Evolutionary conservation across 37 sponge, comb jelly and placozoan species (phyloP), one percentile per base, ranked within the genome.

Genomic region (Cladorhizidae sp.): DNA sequence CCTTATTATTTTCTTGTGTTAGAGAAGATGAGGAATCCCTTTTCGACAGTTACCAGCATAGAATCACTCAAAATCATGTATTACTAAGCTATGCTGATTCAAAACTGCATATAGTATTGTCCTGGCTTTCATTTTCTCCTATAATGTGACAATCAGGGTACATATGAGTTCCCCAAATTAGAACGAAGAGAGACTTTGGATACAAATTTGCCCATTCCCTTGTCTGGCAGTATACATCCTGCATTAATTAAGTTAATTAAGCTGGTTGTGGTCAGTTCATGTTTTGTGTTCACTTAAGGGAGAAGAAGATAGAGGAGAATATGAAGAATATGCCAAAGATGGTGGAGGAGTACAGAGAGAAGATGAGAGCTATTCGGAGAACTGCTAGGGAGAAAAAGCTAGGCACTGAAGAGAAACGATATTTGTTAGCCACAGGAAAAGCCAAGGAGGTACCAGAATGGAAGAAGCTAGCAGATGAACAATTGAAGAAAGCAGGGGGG

Each of bases 271-370:
- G n/a, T n/a, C 17, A 28, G 61, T 26, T 28, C 15, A 59, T 12
- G 17, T 26, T 64, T 38, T 76, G 59, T 23, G 21, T 80, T 15
- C 70, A 0, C 43, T 45, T 45, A 12, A 93, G 91, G 73, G 32
- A 87, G 43, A 67, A 64, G 14, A 35, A 26, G 55, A 95, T 95
- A 54, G 94, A 78, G 75, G 94, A 95, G 65, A 95, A 95, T 42
- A 91, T 95, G 94, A 51, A 73, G 37, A 79, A 82, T 38, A 95
- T 95, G 95, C 95, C 93, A 0, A 50, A 85, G 72, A 95, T 95
- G 90, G 64, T 95, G 40, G 94, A 76, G n/a, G 95, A 95, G 23
- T 86, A 92, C 70, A 71, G 94, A 8, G 68, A 73, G 55, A 80
- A 92, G 75, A 49, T 67, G 35, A 22, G 56, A 31, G 90, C 87